A percentile compares a stretch with the other conserved stretches of the same genome.
phyloP scores from a whole-genome alignment of 2,797 vertebrate genomes.

The Coranthus polyacanthus region DNA sequence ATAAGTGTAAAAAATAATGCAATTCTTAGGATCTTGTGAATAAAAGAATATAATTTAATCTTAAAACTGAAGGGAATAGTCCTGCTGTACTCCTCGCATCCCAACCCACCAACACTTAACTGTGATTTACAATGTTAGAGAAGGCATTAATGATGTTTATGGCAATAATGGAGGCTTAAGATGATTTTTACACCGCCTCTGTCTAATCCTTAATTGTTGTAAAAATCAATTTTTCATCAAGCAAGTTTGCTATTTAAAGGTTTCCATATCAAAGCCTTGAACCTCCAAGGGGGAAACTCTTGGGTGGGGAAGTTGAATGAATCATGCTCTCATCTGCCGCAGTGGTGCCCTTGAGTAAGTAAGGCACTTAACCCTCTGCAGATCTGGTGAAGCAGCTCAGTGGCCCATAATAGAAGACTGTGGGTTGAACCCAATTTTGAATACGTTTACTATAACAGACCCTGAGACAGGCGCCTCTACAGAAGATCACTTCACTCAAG shows the following conservation, averaged over 20 bases:
- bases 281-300: constrained; percentile 40
- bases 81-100: neutral
- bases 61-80: neutral
- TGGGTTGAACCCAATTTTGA: constrained; percentile 45
- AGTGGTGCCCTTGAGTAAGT: constrained; percentile 58
- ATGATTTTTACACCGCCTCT: neutral
- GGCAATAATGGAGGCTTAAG: constrained; percentile 9
- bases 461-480: constrained; percentile 8
- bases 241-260: constrained; percentile 40
- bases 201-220: constrained; percentile 35
- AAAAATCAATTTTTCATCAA: constrained; percentile 48
- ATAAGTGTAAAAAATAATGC: neutral
- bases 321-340: constrained; percentile 52
- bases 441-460: constrained; percentile 30
- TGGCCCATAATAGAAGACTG: constrained; percentile 35
- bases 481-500: constrained; percentile 28
- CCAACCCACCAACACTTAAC: neutral
- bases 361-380: constrained; percentile 68
- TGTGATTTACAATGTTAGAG: constrained; percentile 16
- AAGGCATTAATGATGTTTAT: constrained; percentile 5
- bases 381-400: constrained; percentile 45
- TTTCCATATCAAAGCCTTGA: constrained; percentile 52
- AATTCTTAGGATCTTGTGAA: neutral
- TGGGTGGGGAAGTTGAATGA: constrained; percentile 53
- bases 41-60: neutral